phyloP scores from a whole-genome alignment of 1,140 invertebrate species.

The Trachymyrmex septentrionalis region DNA sequence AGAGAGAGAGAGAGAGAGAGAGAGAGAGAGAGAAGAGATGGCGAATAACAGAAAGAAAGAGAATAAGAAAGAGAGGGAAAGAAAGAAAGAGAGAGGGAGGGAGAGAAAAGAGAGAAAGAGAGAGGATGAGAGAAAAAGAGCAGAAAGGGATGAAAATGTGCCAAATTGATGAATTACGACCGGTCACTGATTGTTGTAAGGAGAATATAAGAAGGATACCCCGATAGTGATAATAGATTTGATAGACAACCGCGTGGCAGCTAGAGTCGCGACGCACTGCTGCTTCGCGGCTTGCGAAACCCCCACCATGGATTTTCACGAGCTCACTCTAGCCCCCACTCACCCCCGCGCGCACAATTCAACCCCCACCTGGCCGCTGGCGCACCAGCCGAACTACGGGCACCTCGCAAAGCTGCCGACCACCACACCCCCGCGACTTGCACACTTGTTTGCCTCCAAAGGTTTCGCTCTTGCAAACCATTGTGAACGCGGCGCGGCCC shows the following conservation, averaged over 20 bases:
- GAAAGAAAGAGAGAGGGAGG: not conserved
- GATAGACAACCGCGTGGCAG: slow-evolving; percentile 80
- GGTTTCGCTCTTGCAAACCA: slow-evolving; percentile 35
- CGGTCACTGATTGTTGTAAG: slow-evolving; percentile 41
- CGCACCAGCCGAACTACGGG: slow-evolving; percentile 58
- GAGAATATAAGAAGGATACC: not conserved
- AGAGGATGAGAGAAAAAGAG: not conserved
- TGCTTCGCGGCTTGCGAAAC: slow-evolving; percentile 76
- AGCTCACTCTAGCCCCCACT: slow-evolving; percentile 46
- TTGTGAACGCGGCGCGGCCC: not conserved
- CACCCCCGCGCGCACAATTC: slow-evolving; percentile 42
- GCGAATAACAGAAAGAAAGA: not conserved
- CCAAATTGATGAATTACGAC: not conserved
- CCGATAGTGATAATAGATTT: slow-evolving; percentile 40
- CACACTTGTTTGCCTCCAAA: slow-evolving; percentile 52
- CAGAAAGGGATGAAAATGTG: not conserved
- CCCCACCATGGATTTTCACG: slow-evolving; percentile 69
- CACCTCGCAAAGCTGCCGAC: slow-evolving; percentile 59
- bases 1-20: not conserved
- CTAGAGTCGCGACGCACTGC: slow-evolving; percentile 83
- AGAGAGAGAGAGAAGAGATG: not conserved
- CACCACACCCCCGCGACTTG: slow-evolving; percentile 45
- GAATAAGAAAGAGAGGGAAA: slow-evolving; percentile 15
- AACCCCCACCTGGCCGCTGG: slow-evolving; percentile 32
- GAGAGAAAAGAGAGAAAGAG: not conserved